Percentiles rank a stretch among this genome's conserved stretches.
Conservation (phyloP, 2,888 invertebrate species). For the Agrotis clavis region DNA sequence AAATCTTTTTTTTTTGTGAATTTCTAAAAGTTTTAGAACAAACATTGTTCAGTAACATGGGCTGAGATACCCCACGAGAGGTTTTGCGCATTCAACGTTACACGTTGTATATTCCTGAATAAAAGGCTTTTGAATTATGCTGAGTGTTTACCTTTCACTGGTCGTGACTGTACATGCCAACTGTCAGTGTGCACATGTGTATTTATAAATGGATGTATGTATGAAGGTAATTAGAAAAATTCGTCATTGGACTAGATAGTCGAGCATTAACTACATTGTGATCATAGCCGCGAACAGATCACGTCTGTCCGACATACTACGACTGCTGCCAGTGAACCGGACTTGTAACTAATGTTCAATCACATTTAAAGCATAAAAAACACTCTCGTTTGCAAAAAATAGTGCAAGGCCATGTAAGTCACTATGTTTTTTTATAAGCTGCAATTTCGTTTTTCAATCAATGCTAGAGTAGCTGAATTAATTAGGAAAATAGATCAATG, state of each 20-base stretch:
- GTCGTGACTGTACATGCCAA: constrained; percentile 9
- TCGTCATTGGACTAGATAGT: constrained; percentile 66
- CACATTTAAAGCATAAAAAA: constrained; percentile 15
- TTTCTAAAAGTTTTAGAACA: too few relatives aligned
- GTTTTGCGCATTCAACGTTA: too few relatives aligned
- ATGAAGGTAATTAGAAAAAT: constrained; percentile 65
- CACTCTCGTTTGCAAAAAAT: constrained; percentile 29
- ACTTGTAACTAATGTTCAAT: constrained; percentile 26
- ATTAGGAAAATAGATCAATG: too few relatives aligned
- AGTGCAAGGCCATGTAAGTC: constrained; percentile 22
- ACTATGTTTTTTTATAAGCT: background rate
- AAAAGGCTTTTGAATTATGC: background rate
- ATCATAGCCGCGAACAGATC: constrained; percentile 41
- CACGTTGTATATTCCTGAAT: background rate
- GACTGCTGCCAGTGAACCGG: constrained; percentile 23
- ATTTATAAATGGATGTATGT: constrained; percentile 1
- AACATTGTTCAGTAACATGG: too few relatives aligned
- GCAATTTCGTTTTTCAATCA: background rate
- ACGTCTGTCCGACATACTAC: constrained; percentile 43
- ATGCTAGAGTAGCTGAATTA: background rate
- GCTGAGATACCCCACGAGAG: too few relatives aligned
- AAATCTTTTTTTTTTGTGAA: too few relatives aligned
- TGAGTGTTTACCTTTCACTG: background rate
- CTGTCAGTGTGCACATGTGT: constrained; percentile 14
- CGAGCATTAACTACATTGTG: constrained; percentile 51